Conservation (phyloP, 2,113 vertebrate genomes). For the Myxocyprinus asiaticus region DNA sequence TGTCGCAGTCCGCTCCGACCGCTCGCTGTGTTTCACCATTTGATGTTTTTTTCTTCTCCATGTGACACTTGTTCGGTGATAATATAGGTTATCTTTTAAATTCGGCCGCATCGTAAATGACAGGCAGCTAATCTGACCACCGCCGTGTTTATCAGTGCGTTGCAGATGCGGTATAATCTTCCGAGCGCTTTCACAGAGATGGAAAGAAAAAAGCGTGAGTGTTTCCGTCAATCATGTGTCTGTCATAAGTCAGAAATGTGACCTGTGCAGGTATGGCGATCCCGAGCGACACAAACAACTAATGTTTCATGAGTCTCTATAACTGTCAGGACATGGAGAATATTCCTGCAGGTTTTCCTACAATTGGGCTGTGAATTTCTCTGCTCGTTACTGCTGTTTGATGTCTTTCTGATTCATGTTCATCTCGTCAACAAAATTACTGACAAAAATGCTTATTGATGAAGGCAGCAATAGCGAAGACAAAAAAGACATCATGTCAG, state of each 20-base stretch:
- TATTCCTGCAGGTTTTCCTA: not conserved
- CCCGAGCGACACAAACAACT: not conserved
- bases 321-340: constrained; percentile 1
- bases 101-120: constrained; percentile 54
- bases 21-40: constrained; percentile 4
- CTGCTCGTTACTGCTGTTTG: too few species aligned
- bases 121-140: constrained; percentile 57
- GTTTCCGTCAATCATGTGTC: constrained; percentile 40
- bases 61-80: constrained; percentile 40
- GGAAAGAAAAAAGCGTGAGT: not conserved
- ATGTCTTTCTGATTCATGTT: too few species aligned
- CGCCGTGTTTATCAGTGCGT: constrained; percentile 64
- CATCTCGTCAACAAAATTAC: too few species aligned
- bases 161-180: constrained; percentile 70
- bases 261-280: constrained; percentile 30
- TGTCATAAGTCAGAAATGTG: constrained; percentile 42
- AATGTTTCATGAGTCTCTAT: not conserved
- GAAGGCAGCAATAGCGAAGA: too few species aligned
- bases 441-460: too few species aligned
- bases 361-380: too few species aligned
- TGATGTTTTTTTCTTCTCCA: constrained; percentile 38
- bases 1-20: constrained; percentile 49
- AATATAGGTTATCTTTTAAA: constrained; percentile 57
- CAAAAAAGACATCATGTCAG: too few species aligned
- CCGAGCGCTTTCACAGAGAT: not conserved